A percentile compares a stretch with the other conserved stretches of the same genome.
These are phyloP conservation scores for Conchocele bisecta DNA, from an alignment of 2,888 invertebrate genomes.

Conservation along the genomic window DNA sequence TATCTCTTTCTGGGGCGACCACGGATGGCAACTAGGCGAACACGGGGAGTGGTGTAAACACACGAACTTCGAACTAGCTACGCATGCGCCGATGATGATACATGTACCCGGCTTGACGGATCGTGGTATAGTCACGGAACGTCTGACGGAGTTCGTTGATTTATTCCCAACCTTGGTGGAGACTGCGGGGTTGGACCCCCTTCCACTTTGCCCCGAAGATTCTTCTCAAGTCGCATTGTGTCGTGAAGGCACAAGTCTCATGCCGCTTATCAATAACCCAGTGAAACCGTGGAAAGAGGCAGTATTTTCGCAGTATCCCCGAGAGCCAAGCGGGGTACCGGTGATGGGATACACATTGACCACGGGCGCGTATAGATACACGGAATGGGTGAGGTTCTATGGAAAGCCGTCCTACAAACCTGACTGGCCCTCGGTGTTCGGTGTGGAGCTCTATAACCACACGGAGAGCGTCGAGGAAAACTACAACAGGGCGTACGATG, in stretches of 20 bases:
- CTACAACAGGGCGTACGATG: conserved; percentile 86
- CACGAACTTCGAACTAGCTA: conserved; percentile 72
- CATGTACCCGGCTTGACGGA: conserved; percentile 68
- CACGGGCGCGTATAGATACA: conserved; percentile 63
- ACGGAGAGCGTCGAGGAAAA: conserved; percentile 88
- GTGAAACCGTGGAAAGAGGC: conserved; percentile 37
- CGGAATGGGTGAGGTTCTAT: conserved; percentile 53
- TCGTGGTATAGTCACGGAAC: conserved; percentile 51
- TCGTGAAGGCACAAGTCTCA: conserved; percentile 63
- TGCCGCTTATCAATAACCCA: conserved; percentile 55
- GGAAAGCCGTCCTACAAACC: conserved; percentile 39
- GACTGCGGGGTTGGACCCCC: conserved; percentile 57
- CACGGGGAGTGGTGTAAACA: conserved; percentile 71
- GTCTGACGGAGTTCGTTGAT: conserved; percentile 69
- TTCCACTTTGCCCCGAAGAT: conserved; percentile 60
- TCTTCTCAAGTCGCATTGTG: conserved; percentile 54
- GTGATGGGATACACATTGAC: conserved; percentile 67
- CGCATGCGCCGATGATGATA: conserved; percentile 71
- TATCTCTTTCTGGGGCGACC: conserved; percentile 67
- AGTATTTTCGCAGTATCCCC: conserved; percentile 63
- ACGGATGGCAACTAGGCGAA: conserved; percentile 73
- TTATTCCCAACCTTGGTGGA: conserved; percentile 70
- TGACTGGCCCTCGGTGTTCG: conserved; percentile 81
- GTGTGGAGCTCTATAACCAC: conserved; percentile 91
- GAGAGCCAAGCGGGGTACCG: conserved; percentile 19